Evolutionary conservation across 2,888 invertebrate genomes (phyloP).

Genomic region (Diarsia dahlii): DNA sequence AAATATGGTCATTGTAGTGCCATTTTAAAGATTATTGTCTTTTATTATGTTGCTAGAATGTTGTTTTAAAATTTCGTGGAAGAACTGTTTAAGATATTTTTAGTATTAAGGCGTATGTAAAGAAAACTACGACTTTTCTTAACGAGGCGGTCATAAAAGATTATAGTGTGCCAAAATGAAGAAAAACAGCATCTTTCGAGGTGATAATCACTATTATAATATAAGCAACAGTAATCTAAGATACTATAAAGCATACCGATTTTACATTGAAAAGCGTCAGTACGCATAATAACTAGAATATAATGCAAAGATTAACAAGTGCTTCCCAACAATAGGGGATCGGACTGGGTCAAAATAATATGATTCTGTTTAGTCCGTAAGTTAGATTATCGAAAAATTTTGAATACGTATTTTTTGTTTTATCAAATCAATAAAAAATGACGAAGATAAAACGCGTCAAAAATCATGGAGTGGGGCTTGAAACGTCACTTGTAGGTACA

Average conservation of each 20-base stretch:
- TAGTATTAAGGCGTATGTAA: not conserved
- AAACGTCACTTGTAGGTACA: no score
- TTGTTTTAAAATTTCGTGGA: conserved; percentile 19
- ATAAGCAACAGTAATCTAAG: not conserved
- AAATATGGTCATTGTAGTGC: conserved; percentile 82
- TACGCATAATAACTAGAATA: not conserved
- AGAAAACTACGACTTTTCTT: not conserved
- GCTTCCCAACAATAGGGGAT: not conserved
- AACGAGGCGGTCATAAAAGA: not conserved
- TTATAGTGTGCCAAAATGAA: not conserved
- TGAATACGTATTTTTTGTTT: no score
- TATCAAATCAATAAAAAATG: no score
- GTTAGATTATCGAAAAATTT: no score
- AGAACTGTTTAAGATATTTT: not conserved
- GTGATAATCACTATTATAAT: not conserved
- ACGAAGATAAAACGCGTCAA: no score
- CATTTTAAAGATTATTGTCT: conserved; percentile 76
- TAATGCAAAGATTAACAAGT: not conserved
- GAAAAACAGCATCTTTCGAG: not conserved
- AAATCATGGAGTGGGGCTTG: no score
- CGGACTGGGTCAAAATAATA: no score
- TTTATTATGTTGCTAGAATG: conserved; percentile 34
- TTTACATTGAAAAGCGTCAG: not conserved
- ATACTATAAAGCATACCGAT: not conserved
- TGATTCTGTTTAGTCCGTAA: no score